Conservation (phyloP, 2,113 vertebrate species). For the Aramus guarauna region DNA sequence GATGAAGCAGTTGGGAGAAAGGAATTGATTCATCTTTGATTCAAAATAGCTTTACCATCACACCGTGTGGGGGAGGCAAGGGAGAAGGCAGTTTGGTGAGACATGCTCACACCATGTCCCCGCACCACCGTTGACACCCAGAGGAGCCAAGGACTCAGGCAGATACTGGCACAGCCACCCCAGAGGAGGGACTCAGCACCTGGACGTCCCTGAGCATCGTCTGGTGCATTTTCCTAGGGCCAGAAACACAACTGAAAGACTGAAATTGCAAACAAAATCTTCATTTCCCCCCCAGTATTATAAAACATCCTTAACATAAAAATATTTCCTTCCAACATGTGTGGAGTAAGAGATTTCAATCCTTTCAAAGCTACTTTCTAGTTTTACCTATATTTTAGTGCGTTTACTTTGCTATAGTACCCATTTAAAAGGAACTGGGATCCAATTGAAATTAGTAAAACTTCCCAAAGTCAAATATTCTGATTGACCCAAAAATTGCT, state of each 20-base stretch:
- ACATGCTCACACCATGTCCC: not conserved
- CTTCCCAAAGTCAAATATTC: not conserved
- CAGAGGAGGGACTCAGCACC: not conserved
- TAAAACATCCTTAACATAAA: not conserved
- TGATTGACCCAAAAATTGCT: not conserved
- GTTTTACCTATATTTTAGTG: not conserved
- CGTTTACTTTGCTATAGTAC: not conserved
- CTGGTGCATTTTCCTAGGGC: not conserved
- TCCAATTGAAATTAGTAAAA: not conserved
- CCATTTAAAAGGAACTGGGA: not conserved
- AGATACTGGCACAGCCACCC: not conserved
- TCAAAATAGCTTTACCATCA: not conserved
- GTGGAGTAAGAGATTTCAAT: not conserved
- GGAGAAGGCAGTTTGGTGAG: not conserved
- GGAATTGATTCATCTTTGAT: not conserved
- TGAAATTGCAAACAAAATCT: not conserved
- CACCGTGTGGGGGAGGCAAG: not conserved
- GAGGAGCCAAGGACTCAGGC: not conserved
- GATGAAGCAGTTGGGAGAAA: not conserved
- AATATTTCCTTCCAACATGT: not conserved
- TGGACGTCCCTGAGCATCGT: not conserved
- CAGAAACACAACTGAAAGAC: not conserved
- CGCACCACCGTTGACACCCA: rapidly evolving
- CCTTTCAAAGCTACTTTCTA: not conserved
- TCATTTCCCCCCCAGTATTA: not conserved